Conservation (phyloP, 1,140 invertebrate species). For the Megalopta genalis region DNA sequence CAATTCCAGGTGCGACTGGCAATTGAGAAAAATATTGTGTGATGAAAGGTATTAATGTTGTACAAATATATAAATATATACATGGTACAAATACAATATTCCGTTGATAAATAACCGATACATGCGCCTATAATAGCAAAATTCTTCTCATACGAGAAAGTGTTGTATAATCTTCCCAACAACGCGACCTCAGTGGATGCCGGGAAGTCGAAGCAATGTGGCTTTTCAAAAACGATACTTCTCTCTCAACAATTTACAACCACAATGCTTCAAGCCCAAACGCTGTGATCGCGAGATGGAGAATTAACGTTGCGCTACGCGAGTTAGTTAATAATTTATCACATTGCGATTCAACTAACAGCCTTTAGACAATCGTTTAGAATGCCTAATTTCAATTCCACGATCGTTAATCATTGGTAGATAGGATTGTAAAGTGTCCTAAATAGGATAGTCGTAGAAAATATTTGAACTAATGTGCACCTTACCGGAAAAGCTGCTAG, state of each 20-base stretch:
- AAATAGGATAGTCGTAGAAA: background rate
- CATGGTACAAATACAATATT: slow-evolving; percentile 73
- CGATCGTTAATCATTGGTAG: background rate
- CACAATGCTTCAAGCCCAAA: slow-evolving; percentile 76
- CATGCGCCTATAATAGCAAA: slow-evolving; percentile 71
- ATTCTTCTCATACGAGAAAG: slow-evolving; percentile 62
- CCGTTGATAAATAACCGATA: slow-evolving; percentile 74
- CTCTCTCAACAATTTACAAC: slow-evolving; percentile 60
- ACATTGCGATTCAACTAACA: slow-evolving; percentile 16
- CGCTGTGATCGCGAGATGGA: slow-evolving; percentile 66
- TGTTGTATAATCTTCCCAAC: slow-evolving; percentile 61
- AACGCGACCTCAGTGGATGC: slow-evolving; percentile 67
- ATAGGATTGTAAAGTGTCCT: slow-evolving; percentile 11
- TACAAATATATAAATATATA: slow-evolving; percentile 69
- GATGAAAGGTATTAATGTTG: slow-evolving; percentile 67
- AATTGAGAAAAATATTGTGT: slow-evolving; percentile 59
- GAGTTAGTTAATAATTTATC: slow-evolving; percentile 14
- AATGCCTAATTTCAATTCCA: slow-evolving; percentile 25
- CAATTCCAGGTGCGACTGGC: slow-evolving; percentile 56
- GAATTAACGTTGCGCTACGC: slow-evolving; percentile 7
- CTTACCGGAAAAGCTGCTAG: slow-evolving; percentile 23
- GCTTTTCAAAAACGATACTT: slow-evolving; percentile 57
- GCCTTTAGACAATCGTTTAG: slow-evolving; percentile 2
- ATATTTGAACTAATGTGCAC: slow-evolving; percentile 29
- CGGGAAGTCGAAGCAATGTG: slow-evolving; percentile 72